A percentile compares a stretch with the other conserved stretches of the same genome.
Evolutionary conservation across 2,888 invertebrate species (phyloP).

Genomic region (Automeris io): DNA sequence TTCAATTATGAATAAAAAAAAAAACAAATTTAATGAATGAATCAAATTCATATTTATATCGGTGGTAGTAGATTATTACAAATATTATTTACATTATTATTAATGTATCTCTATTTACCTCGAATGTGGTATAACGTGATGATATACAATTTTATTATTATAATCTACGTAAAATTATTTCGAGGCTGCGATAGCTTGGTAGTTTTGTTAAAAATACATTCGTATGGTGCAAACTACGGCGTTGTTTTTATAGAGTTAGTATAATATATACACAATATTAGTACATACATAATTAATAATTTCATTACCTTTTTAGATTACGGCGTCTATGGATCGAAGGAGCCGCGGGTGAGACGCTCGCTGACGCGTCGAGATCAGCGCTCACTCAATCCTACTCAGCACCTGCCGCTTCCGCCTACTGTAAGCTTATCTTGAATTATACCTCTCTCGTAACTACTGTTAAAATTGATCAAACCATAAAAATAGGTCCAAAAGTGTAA

Average conservation of each 20-base stretch:
- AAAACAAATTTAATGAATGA: too few relatives aligned
- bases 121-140: too few relatives aligned
- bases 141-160: too few relatives aligned
- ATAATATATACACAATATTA: not conserved
- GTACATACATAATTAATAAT: not conserved
- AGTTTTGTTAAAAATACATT: too few relatives aligned
- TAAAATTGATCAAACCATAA: not conserved
- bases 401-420: constrained; percentile 57
- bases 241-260: not conserved
- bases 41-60: too few relatives aligned
- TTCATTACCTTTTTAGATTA: constrained; percentile 39
- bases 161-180: too few relatives aligned
- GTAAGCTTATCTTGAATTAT: constrained; percentile 42
- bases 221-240: too few relatives aligned
- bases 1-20: too few relatives aligned
- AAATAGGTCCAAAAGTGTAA: not conserved
- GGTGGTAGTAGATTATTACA: too few relatives aligned
- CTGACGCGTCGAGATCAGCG: constrained; percentile 59
- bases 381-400: constrained; percentile 48
- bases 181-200: too few relatives aligned
- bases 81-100: too few relatives aligned
- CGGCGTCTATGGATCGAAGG: constrained; percentile 63
- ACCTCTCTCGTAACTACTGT: not conserved
- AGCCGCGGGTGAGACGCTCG: constrained; percentile 56
- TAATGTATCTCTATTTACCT: too few relatives aligned